phyloP scores from a whole-genome alignment of 2,888 invertebrate genomes.

The Hetaerina titia region DNA sequence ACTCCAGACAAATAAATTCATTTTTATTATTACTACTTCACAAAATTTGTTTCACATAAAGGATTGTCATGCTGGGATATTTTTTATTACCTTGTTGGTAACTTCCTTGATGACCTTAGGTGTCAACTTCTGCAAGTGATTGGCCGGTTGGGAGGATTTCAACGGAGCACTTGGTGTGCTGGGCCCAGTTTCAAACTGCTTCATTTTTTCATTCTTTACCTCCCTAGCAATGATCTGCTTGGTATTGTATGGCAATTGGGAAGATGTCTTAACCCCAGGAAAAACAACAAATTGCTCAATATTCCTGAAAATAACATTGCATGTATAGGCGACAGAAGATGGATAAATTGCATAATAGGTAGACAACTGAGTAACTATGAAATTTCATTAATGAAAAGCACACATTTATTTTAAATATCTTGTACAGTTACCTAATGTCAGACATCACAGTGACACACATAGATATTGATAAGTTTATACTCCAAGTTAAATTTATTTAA shows the following conservation, averaged over 20 bases:
- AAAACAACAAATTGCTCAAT: conserved; percentile 83
- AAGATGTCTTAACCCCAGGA: conserved; percentile 72
- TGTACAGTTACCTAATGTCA: too few relatives aligned
- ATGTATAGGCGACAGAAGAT: conserved; percentile 27
- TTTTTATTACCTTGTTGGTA: conserved; percentile 61
- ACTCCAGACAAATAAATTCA: not conserved
- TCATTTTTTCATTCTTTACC: conserved; percentile 88
- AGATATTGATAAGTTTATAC: too few relatives aligned
- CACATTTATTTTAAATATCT: too few relatives aligned
- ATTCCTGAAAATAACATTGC: conserved; percentile 77
- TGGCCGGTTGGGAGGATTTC: conserved; percentile 77
- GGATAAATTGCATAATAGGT: too few relatives aligned
- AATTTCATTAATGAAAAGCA: not conserved
- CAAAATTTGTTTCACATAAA: not conserved
- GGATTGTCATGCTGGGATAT: not conserved
- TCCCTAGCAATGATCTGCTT: conserved; percentile 91
- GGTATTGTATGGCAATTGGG: conserved; percentile 83
- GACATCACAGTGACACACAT: too few relatives aligned
- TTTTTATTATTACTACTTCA: not conserved
- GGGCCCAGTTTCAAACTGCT: conserved; percentile 77
- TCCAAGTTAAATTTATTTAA: too few relatives aligned
- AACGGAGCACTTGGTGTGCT: conserved; percentile 66
- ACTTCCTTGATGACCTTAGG: conserved; percentile 77
- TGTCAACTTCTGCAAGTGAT: conserved; percentile 85
- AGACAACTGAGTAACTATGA: not conserved